phyloP scores from a whole-genome alignment of 2,113 vertebrate genomes.

The Puntigrus tetrazona region DNA sequence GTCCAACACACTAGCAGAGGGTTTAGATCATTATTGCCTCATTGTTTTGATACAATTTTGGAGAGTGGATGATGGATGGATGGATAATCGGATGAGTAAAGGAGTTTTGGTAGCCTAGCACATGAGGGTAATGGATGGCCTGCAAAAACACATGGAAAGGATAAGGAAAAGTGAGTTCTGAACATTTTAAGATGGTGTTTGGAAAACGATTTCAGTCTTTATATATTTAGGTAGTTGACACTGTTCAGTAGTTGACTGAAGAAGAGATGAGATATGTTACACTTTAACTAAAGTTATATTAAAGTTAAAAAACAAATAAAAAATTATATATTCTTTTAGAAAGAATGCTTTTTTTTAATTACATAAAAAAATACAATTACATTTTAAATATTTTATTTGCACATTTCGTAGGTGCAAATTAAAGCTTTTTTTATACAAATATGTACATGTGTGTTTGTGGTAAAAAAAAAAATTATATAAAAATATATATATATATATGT shows the following conservation, averaged over 20 bases:
- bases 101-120: neutral
- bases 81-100: slow-evolving; percentile 35
- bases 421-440: no score
- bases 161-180: neutral
- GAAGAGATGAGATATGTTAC: neutral
- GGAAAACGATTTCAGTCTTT: neutral
- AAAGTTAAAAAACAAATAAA: no score
- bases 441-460: no score
- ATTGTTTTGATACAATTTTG: slow-evolving; percentile 41
- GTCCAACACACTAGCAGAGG: slow-evolving; percentile 51
- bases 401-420: no score
- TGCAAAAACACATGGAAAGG: neutral
- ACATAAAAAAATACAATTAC: neutral
- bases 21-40: slow-evolving; percentile 55
- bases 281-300: neutral
- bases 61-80: slow-evolving; percentile 32
- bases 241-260: neutral
- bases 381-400: no score
- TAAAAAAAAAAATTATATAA: no score
- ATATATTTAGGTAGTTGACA: neutral
- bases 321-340: neutral
- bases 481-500: no score
- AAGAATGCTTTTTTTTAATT: no score
- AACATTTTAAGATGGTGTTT: neutral
- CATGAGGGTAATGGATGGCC: neutral